These are phyloP conservation scores for Hemichromis elongatus DNA, from an alignment of 2,113 vertebrate species.

Conservation along the genomic window DNA sequence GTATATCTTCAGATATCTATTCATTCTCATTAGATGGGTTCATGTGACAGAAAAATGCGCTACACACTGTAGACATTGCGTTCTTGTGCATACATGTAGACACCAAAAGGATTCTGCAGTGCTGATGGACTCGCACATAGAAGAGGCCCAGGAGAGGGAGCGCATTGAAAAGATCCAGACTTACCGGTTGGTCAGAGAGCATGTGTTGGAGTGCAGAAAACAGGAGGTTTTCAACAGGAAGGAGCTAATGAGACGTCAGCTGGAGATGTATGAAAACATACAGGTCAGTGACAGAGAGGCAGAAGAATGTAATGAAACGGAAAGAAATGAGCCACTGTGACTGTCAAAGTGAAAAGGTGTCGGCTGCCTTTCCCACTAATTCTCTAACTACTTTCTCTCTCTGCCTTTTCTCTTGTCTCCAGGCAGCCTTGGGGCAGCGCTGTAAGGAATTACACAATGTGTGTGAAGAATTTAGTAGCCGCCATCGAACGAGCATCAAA, in stretches of 20 bases:
- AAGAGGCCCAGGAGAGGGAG: slow-evolving; percentile 64
- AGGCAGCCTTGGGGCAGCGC: slow-evolving; percentile 28
- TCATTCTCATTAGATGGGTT: not conserved
- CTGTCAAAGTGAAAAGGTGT: not conserved
- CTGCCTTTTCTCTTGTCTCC: not conserved
- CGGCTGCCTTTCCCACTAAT: not conserved
- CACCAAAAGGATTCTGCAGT: slow-evolving; percentile 44
- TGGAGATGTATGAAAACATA: slow-evolving; percentile 75
- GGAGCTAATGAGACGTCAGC: slow-evolving; percentile 66
- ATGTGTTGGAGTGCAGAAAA: slow-evolving; percentile 68
- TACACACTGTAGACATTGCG: not conserved
- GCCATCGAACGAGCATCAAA: slow-evolving; percentile 62
- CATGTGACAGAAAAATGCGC: not conserved
- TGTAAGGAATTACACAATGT: slow-evolving; percentile 56
- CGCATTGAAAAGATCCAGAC: slow-evolving; percentile 76
- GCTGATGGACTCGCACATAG: slow-evolving; percentile 67
- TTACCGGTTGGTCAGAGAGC: slow-evolving; percentile 72
- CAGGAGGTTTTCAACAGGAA: slow-evolving; percentile 58
- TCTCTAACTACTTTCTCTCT: not conserved
- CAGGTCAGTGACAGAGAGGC: slow-evolving; percentile 67
- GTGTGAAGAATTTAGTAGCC: slow-evolving; percentile 71
- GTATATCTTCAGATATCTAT: not conserved
- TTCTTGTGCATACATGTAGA: slow-evolving; percentile 56
- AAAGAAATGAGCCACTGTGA: not conserved
- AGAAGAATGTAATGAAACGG: not conserved